Conservation (phyloP, 1,140 invertebrate genomes). For the Philopotamus ludificatus region DNA sequence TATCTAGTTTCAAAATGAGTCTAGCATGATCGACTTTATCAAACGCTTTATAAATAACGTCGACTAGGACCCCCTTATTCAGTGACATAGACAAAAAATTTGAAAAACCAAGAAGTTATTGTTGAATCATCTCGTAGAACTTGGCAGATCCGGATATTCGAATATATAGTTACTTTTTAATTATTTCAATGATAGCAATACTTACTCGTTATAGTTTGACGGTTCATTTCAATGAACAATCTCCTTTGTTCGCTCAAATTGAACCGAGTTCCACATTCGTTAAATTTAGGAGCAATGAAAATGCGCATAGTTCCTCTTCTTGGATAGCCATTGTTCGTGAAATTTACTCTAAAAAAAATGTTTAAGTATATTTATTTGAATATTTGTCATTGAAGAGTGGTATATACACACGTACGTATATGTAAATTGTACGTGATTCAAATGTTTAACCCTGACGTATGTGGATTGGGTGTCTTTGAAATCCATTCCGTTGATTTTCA, state of each 20-base stretch:
- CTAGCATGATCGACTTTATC: too few relatives aligned
- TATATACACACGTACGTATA: conserved; percentile 68
- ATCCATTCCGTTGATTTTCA: too few relatives aligned
- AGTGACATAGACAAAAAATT: too few relatives aligned
- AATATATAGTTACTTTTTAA: not conserved
- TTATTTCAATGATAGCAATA: conserved; percentile 25
- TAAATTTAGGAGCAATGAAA: conserved; percentile 69
- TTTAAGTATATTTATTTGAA: too few relatives aligned
- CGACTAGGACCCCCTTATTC: too few relatives aligned
- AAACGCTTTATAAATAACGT: too few relatives aligned
- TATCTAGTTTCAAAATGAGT: too few relatives aligned
- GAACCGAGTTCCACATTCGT: conserved; percentile 66
- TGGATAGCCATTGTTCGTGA: too few relatives aligned
- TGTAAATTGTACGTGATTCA: conserved; percentile 69
- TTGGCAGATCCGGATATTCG: too few relatives aligned
- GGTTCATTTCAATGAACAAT: conserved; percentile 76
- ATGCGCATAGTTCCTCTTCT: conserved; percentile 69
- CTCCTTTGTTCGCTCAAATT: conserved; percentile 64
- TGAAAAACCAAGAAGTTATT: conserved; percentile 70
- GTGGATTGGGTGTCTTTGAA: conserved; percentile 70
- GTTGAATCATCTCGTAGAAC: too few relatives aligned
- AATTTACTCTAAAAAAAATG: too few relatives aligned
- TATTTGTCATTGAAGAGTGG: conserved; percentile 44
- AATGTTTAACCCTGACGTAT: conserved; percentile 67
- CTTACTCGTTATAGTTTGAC: conserved; percentile 65